Evolutionary conservation across 2,888 invertebrate species (phyloP), one percentile per base, ranked within the genome.

Genomic region (Agrochola circellaris): DNA sequence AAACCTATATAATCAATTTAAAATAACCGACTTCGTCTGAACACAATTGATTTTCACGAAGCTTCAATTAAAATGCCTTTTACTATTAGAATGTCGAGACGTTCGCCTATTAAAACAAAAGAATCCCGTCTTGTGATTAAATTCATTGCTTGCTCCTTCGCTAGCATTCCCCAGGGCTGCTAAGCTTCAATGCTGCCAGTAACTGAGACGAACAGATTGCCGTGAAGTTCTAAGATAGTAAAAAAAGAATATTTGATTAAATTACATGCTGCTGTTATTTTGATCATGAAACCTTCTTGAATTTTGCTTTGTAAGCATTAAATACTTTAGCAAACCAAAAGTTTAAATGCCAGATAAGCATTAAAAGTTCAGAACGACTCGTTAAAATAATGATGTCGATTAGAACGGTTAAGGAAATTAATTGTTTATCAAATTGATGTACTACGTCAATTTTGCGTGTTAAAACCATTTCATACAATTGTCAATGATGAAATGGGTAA

Each of bases 101-200:
- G 30, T 69, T 74, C 7, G 38, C 0, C 69, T 75, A 77, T 68
- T 60, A 73, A 78, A 82, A 69, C 61, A 80, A 71, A 79, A 80
- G 74, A 78, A 78, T 62, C 56, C 54, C 20, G 60, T 73, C 65
- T 70, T 34, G 26, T 86, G 88, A 86, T 86, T 85, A 85, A 87
- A 86, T 81, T 84, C 64, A 26, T 66, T 75, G 66, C 58, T 64
- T 74, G 61, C 68, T 65, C 66, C 71, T 71, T 45, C 65, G 66
- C 65, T 60, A 54, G 66, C 11, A 71, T 68, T 88, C 87, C 79
- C 85, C 34, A 60, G 81, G 83, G 87, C 48, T 54, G 51, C 72
- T 82, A 79, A 86, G 88, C 81, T 83, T 70, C 73, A 84, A 79
- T 78, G 56, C 69, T 68, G 64, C 73, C 38, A 60, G 82, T 81